Evolutionary conservation across 2,797 vertebrate genomes (phyloP).

Genomic region (Poecilia picta): DNA sequence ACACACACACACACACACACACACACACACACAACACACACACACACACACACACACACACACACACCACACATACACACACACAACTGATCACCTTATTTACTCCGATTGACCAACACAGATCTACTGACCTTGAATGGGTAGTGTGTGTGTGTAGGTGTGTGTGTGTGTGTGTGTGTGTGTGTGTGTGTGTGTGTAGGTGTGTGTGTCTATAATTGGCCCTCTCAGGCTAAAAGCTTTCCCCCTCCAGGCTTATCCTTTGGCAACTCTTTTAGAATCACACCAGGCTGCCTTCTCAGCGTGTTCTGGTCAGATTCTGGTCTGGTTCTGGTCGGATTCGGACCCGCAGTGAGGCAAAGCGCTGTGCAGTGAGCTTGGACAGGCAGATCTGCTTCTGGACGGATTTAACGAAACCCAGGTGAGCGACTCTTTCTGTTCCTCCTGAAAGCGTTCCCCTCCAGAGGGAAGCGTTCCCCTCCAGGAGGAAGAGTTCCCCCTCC

Average conservation of each 20-base stretch:
- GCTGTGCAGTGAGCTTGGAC: slow-evolving; percentile 16
- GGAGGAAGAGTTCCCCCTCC: too few species aligned
- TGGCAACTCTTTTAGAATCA: slow-evolving; percentile 25
- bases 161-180: too few species aligned
- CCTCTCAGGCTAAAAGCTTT: slow-evolving; percentile 44
- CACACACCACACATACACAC: too few species aligned
- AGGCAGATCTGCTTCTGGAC: not conserved
- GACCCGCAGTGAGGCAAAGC: not conserved
- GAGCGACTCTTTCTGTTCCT: not conserved
- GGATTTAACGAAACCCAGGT: not conserved
- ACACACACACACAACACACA: too few species aligned
- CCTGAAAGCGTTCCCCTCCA: too few species aligned
- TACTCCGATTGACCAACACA: slow-evolving; percentile 17
- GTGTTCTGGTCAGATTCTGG: slow-evolving; percentile 19
- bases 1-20: too few species aligned
- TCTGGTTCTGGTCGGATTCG: too few species aligned
- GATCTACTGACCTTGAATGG: slow-evolving; percentile 7
- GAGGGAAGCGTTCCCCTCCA: too few species aligned
- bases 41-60: too few species aligned
- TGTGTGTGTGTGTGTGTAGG: not conserved
- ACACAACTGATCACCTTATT: not conserved
- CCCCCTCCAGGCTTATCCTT: slow-evolving; percentile 37
- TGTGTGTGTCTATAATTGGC: slow-evolving; percentile 52
- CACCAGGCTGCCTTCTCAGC: slow-evolving; percentile 1
- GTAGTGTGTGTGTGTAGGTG: not conserved